phyloP scores from a whole-genome alignment of 2,888 invertebrate species.

The Dryocosmus kuriphilus region DNA sequence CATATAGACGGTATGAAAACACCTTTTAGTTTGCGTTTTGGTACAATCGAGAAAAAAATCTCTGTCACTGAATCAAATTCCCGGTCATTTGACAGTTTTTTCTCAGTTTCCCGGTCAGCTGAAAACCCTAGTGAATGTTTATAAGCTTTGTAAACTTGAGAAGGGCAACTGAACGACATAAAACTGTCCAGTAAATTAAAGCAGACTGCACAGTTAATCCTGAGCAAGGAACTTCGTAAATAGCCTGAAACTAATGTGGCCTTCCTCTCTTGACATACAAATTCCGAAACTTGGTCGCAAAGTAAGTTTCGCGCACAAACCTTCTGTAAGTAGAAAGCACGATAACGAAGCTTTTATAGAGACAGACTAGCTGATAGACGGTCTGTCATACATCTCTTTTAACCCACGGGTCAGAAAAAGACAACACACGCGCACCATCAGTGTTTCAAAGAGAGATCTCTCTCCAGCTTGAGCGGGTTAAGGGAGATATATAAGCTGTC shows the following conservation, averaged over 20 bases:
- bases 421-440: not conserved
- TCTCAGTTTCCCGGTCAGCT: no score
- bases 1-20: no score
- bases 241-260: conserved; percentile 1
- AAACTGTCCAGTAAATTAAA: not conserved
- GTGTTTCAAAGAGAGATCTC: conserved; percentile 7
- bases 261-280: conserved; percentile 16
- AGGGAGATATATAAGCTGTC: conserved; percentile 23
- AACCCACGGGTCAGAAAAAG: conserved; percentile 17
- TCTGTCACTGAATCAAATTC: no score
- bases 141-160: not conserved
- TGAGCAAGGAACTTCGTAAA: not conserved
- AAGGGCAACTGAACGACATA: not conserved
- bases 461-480: not conserved
- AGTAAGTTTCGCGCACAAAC: conserved; percentile 6
- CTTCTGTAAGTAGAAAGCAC: conserved; percentile 15
- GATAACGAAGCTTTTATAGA: conserved; percentile 10
- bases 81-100: no score
- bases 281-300: conserved; percentile 22
- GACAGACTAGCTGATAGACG: not conserved
- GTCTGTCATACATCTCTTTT: conserved; percentile 23
- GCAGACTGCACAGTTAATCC: not conserved
- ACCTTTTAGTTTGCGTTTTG: no score
- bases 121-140: no score
- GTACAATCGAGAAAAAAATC: no score